phyloP scores from a whole-genome alignment of 2,888 invertebrate species.

The Hirtodrosophila alboralis region DNA sequence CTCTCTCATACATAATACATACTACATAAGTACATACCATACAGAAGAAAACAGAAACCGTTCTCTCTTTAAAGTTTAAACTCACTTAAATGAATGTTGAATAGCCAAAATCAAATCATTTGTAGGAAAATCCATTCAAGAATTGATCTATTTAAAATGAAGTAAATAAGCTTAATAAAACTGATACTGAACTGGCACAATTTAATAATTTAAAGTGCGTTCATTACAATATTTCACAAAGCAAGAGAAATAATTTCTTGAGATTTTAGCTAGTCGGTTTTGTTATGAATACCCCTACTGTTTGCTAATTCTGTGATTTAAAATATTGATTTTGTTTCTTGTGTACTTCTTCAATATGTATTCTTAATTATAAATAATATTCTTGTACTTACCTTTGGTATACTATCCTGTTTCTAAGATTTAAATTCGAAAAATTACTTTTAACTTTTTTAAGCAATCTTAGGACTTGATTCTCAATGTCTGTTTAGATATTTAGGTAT shows the following conservation, averaged over 20 bases:
- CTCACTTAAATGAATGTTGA: constrained; percentile 43
- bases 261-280: constrained; percentile 1
- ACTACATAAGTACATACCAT: constrained; percentile 25
- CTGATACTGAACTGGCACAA: constrained; percentile 31
- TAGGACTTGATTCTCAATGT: no score
- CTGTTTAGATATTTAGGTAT: no score
- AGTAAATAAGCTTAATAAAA: constrained; percentile 15
- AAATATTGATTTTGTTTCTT: no score
- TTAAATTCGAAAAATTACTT: no score
- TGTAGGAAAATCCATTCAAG: constrained; percentile 9
- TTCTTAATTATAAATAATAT: no score
- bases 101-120: constrained; percentile 16
- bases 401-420: no score
- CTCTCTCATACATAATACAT: constrained; percentile 46
- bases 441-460: no score
- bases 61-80: constrained; percentile 28
- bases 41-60: constrained; percentile 4
- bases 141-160: constrained; percentile 40
- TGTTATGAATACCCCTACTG: neutral
- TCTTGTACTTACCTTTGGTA: no score
- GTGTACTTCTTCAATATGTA: no score
- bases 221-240: neutral
- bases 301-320: neutral
- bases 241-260: neutral
- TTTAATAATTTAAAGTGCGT: constrained; percentile 15